These are phyloP conservation scores for Sturnira hondurensis DNA, from an alignment of 2,113 vertebrate species.

Conservation along the genomic window DNA sequence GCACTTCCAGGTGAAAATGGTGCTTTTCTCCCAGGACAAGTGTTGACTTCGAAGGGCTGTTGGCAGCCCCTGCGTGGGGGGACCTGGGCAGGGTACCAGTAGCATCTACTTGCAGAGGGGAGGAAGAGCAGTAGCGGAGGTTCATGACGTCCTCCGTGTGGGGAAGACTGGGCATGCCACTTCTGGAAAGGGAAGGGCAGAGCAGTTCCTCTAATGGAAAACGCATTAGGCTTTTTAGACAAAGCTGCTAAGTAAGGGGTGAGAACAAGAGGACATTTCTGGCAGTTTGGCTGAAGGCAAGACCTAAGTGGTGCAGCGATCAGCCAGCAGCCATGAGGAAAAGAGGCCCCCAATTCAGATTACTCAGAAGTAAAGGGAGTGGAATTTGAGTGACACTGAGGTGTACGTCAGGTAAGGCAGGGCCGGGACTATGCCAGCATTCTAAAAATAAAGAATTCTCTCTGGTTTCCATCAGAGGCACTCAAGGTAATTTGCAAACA, in stretches of 20 bases:
- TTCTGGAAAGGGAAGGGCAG: not conserved
- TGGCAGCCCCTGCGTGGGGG: not conserved
- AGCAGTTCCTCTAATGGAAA: constrained; percentile 47
- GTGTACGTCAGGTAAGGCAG: not conserved
- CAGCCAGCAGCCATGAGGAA: not conserved
- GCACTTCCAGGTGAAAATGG: not conserved
- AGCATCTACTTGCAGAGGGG: not conserved
- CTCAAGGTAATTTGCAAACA: constrained; percentile 65
- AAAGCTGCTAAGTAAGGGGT: not conserved
- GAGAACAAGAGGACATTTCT: not conserved
- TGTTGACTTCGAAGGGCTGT: not conserved
- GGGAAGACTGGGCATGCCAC: not conserved
- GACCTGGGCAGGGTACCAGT: not conserved
- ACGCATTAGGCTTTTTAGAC: constrained; percentile 43
- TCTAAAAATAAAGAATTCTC: constrained; percentile 66
- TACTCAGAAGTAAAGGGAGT: constrained; percentile 18
- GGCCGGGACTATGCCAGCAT: not conserved
- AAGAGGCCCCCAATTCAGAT: not conserved
- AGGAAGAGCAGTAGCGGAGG: not conserved
- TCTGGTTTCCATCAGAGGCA: constrained; percentile 39
- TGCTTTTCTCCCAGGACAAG: not conserved
- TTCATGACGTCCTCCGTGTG: not conserved
- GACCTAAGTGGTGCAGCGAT: not conserved
- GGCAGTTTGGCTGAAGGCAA: not conserved
- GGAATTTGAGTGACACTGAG: not conserved